A percentile compares a stretch with the other conserved stretches of the same genome.
Evolutionary conservation across 2,113 vertebrate genomes (phyloP).

Genomic region (Poecilia latipinna): DNA sequence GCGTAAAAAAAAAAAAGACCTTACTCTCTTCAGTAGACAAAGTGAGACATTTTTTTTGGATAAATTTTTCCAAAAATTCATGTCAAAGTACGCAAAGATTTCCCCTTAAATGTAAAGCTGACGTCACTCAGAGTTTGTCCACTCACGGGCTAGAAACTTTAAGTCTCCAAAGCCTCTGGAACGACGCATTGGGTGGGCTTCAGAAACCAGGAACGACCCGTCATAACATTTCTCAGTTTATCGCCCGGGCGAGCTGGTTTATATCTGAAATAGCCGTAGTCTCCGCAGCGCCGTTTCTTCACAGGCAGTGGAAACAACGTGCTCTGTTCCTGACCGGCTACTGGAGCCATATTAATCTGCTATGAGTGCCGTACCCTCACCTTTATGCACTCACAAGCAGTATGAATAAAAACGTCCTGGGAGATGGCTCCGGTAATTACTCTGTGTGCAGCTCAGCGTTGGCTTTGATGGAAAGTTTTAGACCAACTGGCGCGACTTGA

Average conservation of each 20-base stretch:
- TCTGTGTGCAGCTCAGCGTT: slow-evolving; percentile 58
- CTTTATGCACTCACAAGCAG: slow-evolving; percentile 43
- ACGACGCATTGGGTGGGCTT: slow-evolving; percentile 54
- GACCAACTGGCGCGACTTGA: slow-evolving; percentile 64
- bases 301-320: slow-evolving; percentile 36
- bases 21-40: neutral
- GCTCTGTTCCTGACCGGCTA: slow-evolving; percentile 22
- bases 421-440: slow-evolving; percentile 71
- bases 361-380: slow-evolving; percentile 19
- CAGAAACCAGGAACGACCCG: slow-evolving; percentile 39
- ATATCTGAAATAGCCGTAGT: slow-evolving; percentile 42
- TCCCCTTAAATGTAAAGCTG: neutral
- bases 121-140: no score
- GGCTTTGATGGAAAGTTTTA: slow-evolving; percentile 75
- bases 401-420: slow-evolving; percentile 70
- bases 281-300: slow-evolving; percentile 46
- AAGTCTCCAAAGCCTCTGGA: slow-evolving; percentile 12
- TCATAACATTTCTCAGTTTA: slow-evolving; percentile 63
- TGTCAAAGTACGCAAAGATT: neutral
- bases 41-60: neutral
- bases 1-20: no score
- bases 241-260: slow-evolving; percentile 57
- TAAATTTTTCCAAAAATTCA: neutral
- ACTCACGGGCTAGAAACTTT: neutral
- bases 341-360: slow-evolving; percentile 30